Evolutionary conservation across 1,140 invertebrate species (phyloP), one percentile per base, ranked within the genome.

Genomic region (Scaptodrosophila lebanonensis): DNA sequence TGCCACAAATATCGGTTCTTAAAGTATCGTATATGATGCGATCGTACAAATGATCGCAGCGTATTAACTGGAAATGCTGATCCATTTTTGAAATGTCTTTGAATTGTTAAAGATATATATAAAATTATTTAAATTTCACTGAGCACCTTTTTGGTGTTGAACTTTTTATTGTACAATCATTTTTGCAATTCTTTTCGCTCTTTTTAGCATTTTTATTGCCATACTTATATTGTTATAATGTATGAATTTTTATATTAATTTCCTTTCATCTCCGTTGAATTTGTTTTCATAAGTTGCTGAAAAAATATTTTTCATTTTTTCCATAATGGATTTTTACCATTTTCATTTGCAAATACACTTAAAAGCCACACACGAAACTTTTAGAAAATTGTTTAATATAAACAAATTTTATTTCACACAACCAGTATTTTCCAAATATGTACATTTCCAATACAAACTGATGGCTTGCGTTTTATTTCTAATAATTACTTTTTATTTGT

Each of bases 401-500:
- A 79, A 79, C 73, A 79, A 79, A 79, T 53, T 4, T 8, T 58
- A 79, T 79, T 79, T 69, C 38, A 64, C 68, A 79, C 68, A 43
- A 32, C 25, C 40, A 38, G 44, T 29, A 30, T 43, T 47, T 38
- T 51, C 27, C 49, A 66, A 62, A 62, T 32, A 52, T 38, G 51
- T 47, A 44, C 25, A 43, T 35, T 22, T 52, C 9, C 13, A 27
- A 27, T 11, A 18, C 20, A 9, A 45, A 48, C 29, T 39, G 33
- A 42, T 30, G 64, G 32, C 44, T 27, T 47, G 29, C 53, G 48
- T 51, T 67, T 63, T 66, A 61, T 63, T 53, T 64, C 68, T 66
- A 56, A 62, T 77, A 67, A 66, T 59, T 57, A 32, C 61, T 63
- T 66, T 79, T 77, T 72, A 51, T 68, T 44, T n/a, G n/a, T n/a